Conservation (phyloP, 2,888 invertebrate species). For the Melinopterus prodromus region DNA sequence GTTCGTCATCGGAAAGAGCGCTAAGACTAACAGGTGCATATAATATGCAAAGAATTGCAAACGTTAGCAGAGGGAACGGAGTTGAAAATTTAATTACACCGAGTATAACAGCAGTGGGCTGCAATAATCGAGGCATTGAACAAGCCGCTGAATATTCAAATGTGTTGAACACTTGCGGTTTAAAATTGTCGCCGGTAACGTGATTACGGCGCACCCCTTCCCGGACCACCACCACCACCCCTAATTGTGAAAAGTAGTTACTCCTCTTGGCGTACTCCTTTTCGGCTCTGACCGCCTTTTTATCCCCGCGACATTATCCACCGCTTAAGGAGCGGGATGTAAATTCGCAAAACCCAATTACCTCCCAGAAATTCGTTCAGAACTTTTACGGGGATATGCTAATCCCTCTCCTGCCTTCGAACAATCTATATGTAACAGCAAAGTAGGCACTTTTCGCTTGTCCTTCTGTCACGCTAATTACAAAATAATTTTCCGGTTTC, state of each 20-base stretch:
- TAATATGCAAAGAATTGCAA: neutral
- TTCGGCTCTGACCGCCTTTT: neutral
- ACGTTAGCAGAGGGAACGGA: neutral
- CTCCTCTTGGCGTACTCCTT: neutral
- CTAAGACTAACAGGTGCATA: neutral
- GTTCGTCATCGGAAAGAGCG: neutral
- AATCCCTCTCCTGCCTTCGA: constrained; percentile 19
- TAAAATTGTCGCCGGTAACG: neutral
- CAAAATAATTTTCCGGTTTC: constrained; percentile 7
- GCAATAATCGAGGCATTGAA: neutral
- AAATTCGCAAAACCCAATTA: constrained; percentile 21
- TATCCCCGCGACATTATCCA: constrained; percentile 14
- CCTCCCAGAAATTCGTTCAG: constrained; percentile 24
- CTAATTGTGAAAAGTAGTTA: neutral
- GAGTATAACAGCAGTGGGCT: neutral
- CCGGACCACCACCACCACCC: neutral
- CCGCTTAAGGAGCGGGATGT: constrained; percentile 24
- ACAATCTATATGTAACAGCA: constrained; percentile 12
- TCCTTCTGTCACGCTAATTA: constrained; percentile 23
- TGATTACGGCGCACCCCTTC: neutral
- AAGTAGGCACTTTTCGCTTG: constrained; percentile 11
- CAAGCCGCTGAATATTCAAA: neutral
- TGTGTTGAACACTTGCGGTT: constrained; percentile 4
- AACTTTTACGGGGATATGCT: constrained; percentile 25
- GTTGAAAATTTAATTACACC: neutral